phyloP scores from a whole-genome alignment of 2,797 vertebrate genomes.

The Tenualosa ilisha region DNA sequence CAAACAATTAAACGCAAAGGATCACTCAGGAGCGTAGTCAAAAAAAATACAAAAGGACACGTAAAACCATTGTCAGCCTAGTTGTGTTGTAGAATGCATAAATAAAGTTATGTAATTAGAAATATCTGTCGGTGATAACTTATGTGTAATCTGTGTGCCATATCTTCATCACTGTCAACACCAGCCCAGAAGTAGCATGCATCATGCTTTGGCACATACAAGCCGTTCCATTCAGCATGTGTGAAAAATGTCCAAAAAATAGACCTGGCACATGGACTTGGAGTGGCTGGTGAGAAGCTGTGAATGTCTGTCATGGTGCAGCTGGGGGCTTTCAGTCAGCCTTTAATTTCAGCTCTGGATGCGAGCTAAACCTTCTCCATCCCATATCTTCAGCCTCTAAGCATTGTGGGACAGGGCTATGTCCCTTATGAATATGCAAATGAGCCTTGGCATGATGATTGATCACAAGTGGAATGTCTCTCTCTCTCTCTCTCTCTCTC shows the following conservation, averaged over 20 bases:
- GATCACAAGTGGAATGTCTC: constrained; percentile 58
- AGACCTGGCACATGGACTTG: constrained; percentile 6
- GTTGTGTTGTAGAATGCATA: background rate
- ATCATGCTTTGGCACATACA: background rate
- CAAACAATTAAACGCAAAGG: too few relatives aligned
- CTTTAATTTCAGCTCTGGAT: background rate
- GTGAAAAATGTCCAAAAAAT: constrained; percentile 20
- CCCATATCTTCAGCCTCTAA: constrained; percentile 25
- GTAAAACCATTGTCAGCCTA: background rate
- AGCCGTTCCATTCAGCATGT: background rate
- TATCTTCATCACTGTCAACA: background rate
- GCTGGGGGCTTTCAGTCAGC: background rate
- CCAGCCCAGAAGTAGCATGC: background rate
- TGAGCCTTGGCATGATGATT: constrained; percentile 55
- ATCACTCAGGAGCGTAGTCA: background rate
- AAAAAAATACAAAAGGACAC: background rate
- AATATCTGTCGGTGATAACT: background rate
- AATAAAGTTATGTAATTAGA: background rate
- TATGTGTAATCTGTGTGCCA: background rate
- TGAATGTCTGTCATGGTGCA: constrained; percentile 9
- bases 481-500: constrained; percentile 17
- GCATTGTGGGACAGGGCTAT: background rate
- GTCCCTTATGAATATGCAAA: constrained; percentile 54
- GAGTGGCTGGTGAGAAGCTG: background rate
- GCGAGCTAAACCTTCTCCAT: constrained; percentile 27